These are phyloP conservation scores for Tachystola acroxantha DNA, from an alignment of 2,888 invertebrate species.

Conservation along the genomic window DNA sequence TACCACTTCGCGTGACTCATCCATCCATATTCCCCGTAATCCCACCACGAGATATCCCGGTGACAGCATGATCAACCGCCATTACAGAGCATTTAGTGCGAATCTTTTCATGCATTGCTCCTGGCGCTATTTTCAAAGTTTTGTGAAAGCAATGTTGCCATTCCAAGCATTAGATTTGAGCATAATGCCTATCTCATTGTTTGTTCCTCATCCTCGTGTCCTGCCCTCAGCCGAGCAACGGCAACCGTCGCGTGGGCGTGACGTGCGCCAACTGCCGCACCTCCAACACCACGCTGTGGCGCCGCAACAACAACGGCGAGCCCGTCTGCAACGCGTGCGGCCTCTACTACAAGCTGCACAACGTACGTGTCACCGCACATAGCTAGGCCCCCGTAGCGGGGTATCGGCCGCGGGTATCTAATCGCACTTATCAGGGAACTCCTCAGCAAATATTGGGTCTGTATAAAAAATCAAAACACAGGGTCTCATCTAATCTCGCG, in stretches of 20 bases:
- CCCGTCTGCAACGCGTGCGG: conserved; percentile 99
- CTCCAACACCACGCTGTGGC: conserved; percentile 95
- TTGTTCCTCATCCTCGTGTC: too few species aligned
- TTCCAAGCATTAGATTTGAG: too few species aligned
- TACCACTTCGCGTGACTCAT: too few species aligned
- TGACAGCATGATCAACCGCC: too few species aligned
- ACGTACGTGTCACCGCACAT: conserved; percentile 64
- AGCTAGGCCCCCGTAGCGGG: not conserved
- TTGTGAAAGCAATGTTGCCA: too few species aligned
- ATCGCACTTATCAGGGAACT: conserved; percentile 75
- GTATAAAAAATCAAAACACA: conserved; percentile 75
- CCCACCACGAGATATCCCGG: too few species aligned
- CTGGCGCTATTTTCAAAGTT: too few species aligned
- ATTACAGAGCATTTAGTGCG: too few species aligned
- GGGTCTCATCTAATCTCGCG: conserved; percentile 76
- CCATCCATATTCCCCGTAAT: too few species aligned
- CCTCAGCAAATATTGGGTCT: conserved; percentile 74
- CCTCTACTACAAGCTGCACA: conserved; percentile 93
- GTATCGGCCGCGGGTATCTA: conserved; percentile 60
- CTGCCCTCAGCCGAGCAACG: conserved; percentile 67
- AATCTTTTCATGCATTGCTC: too few species aligned
- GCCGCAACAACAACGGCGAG: conserved; percentile 95
- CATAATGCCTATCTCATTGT: too few species aligned
- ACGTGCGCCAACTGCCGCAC: conserved; percentile 98
- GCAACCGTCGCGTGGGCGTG: conserved; percentile 83